These are phyloP conservation scores for Oreocharis arfaki DNA, from an alignment of 2,113 vertebrate species.

Conservation along the genomic window DNA sequence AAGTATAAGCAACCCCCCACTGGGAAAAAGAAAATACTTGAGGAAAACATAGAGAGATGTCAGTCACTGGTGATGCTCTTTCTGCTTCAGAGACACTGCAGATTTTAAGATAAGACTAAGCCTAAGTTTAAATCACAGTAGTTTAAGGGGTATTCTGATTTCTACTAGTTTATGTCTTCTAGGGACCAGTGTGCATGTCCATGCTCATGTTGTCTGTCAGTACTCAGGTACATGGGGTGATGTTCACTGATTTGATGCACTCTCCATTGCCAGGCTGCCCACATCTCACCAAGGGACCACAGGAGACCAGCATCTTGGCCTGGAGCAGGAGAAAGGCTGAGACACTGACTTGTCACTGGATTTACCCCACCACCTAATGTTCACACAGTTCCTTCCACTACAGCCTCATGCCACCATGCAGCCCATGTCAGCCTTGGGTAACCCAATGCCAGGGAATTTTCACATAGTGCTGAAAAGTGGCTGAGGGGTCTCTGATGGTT, in stretches of 20 bases:
- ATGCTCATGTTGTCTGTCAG: neutral
- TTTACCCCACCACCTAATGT: neutral
- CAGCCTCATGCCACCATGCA: neutral
- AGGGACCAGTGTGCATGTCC: neutral
- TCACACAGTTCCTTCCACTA: neutral
- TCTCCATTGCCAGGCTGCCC: neutral
- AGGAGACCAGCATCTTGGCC: neutral
- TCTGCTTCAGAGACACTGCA: neutral
- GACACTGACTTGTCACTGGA: neutral
- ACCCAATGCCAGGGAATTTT: rapidly evolving
- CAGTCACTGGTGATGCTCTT: neutral
- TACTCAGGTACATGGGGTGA: neutral
- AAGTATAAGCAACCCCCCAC: neutral
- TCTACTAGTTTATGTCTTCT: neutral
- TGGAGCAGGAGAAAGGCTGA: neutral
- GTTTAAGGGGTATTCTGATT: neutral
- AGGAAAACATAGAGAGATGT: neutral
- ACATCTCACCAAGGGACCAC: neutral
- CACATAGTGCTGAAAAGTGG: neutral
- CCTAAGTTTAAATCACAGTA: neutral
- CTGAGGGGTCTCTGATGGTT: neutral
- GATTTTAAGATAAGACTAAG: neutral
- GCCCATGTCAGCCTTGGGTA: neutral
- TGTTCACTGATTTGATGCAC: neutral
- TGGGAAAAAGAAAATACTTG: neutral